These are phyloP conservation scores for Astreopora myriophthalma DNA, from an alignment of 64 coral and sea anemone genomes.

Conservation along the genomic window DNA sequence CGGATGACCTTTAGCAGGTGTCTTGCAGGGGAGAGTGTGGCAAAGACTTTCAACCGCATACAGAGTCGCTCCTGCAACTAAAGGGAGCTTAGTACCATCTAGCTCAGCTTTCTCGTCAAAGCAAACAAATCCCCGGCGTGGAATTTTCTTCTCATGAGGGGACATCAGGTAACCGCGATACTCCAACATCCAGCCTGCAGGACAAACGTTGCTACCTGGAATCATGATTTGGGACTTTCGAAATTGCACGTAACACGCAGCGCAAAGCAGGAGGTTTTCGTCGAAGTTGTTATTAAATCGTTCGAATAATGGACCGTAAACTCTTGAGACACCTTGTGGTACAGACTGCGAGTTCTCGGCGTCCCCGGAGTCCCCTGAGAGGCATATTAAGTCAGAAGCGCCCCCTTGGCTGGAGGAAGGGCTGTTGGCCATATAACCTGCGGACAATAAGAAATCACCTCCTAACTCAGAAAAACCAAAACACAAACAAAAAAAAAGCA, in stretches of 20 bases:
- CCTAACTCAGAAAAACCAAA: too few species aligned
- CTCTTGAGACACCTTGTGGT: neutral
- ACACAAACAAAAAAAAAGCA: too few species aligned
- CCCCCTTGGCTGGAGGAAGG: neutral
- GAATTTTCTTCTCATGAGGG: neutral
- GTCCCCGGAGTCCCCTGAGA: neutral
- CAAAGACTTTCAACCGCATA: neutral
- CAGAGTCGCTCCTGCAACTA: neutral
- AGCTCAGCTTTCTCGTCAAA: conserved; percentile 1
- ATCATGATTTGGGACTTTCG: neutral
- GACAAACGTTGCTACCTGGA: neutral
- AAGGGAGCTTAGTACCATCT: neutral
- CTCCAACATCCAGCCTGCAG: neutral
- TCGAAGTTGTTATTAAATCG: neutral
- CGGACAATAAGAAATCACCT: neutral
- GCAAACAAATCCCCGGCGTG: neutral
- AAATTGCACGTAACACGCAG: neutral
- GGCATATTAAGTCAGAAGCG: neutral
- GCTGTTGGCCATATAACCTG: neutral
- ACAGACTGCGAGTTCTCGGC: neutral
- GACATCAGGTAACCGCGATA: conserved; percentile 8
- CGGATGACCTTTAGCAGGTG: neutral
- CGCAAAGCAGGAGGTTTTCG: neutral
- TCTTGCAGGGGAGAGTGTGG: neutral
- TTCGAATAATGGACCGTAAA: neutral